phyloP scores from a whole-genome alignment of 2,888 invertebrate species.

The Agriopis leucophaearia region DNA sequence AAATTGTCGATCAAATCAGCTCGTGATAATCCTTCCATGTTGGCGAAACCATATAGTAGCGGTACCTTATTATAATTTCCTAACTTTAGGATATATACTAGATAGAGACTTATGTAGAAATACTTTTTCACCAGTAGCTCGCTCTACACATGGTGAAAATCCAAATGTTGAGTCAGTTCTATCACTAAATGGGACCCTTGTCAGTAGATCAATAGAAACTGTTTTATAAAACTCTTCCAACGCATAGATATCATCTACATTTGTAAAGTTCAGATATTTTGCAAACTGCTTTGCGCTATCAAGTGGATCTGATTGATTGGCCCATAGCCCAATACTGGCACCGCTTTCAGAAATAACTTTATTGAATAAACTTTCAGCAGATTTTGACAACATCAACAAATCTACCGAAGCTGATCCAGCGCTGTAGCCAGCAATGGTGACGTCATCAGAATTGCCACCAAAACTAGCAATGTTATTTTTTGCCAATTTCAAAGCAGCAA shows the following conservation, averaged over 20 bases:
- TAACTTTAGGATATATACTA: neutral
- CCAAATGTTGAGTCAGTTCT: neutral
- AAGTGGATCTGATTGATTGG: constrained; percentile 58
- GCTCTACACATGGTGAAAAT: neutral
- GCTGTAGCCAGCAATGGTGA: neutral
- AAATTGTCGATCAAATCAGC: constrained; percentile 45
- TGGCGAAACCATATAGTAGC: constrained; percentile 42
- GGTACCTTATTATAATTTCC: constrained; percentile 48
- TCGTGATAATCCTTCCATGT: constrained; percentile 55
- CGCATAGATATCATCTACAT: constrained; percentile 54
- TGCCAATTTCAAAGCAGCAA: constrained; percentile 64
- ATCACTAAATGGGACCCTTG: neutral
- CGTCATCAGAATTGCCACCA: constrained; percentile 67
- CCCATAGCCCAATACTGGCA: constrained; percentile 46
- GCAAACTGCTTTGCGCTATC: constrained; percentile 57
- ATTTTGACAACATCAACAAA: constrained; percentile 56
- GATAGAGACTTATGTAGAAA: neutral
- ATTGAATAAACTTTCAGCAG: constrained; percentile 60
- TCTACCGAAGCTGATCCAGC: constrained; percentile 50
- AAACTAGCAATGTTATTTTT: constrained; percentile 64
- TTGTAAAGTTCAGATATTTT: constrained; percentile 47
- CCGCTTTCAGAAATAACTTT: constrained; percentile 66
- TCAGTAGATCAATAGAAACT: constrained; percentile 44
- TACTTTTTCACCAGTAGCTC: neutral
- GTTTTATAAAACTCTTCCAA: constrained; percentile 63